Base-by-base conservation (phyloP, 2,888 invertebrate species). In the Oscheius sp. region DNA sequence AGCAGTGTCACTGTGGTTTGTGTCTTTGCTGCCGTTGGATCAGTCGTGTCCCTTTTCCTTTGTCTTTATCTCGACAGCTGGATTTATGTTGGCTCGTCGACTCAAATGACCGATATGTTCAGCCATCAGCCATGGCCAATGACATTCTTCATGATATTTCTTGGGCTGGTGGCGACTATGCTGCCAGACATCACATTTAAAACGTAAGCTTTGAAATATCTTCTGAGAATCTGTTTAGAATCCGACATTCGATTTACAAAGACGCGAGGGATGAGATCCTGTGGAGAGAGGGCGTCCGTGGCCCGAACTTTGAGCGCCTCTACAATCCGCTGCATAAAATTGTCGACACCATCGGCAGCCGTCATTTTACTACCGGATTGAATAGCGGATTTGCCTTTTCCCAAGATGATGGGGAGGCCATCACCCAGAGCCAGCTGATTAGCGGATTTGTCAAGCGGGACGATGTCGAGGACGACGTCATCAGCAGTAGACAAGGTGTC, bases 391-490 rank as follows among this genome's bases (percentile, higher is more conserved):
- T 73, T 59, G 72, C 73, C 6, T 77, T 77, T 55, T 69, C 77
- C 16, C 77, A 77, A 53, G 77, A 77, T 53, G 77, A 77, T 59
- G 77, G 77, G 1, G 27, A 56, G 21, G 75, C 69, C 9, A 29
- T 77, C n/a, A 58, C 56, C 13, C 77, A 77, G 69, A 55, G 16
- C 18, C 53, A 74, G 43, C 43, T 74, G 23, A 73, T 73, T 45
- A 63, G 63, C 16, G 63, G 63, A 43, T 43, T 45, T 23, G 21
- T 18, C 23, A 45, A 18, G 5, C 43, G 25, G 7, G 63, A 35
- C 5, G 35, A 35, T 9, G 35, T 6, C 35, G 9, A 35, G 35
- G 35, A 35, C 35, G 35, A 35, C 35, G 9, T 3, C 35, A 35
- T 12, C 13, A 9, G 23, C n/a, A 12, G 21, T 21, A 21, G 12